These are phyloP conservation scores for Amblyraja radiata DNA, from an alignment of 2,797 vertebrate species.

Conservation along the genomic window DNA sequence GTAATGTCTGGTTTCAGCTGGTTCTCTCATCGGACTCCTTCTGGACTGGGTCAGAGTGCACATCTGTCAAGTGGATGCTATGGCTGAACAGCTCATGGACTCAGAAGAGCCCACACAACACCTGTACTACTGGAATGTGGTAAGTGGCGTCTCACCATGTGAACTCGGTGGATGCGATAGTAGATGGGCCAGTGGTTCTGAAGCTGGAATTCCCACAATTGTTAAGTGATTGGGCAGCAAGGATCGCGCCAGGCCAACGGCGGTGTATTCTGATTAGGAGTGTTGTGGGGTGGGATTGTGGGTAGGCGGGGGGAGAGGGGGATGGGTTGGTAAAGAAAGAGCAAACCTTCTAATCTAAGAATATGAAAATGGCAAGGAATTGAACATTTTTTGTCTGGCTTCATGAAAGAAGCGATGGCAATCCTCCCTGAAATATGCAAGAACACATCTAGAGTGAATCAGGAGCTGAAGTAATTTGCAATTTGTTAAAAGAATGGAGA, in stretches of 20 bases:
- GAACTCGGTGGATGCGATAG: background rate
- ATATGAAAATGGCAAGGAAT: no score
- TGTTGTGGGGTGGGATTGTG: no score
- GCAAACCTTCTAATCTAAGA: background rate
- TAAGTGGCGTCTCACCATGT: constrained; percentile 47
- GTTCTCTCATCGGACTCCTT: constrained; percentile 77
- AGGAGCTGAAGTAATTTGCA: no score
- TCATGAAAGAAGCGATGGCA: no score
- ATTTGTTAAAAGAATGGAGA: no score
- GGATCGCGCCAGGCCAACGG: background rate
- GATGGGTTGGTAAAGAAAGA: no score
- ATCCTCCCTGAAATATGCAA: no score
- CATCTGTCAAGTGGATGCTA: constrained; percentile 78
- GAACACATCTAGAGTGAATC: no score
- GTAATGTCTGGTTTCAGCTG: constrained; percentile 59
- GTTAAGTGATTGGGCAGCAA: background rate
- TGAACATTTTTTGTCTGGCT: no score
- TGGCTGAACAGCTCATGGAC: constrained; percentile 74
- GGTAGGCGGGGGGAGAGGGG: background rate
- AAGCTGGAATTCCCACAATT: background rate
- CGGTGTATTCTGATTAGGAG: background rate
- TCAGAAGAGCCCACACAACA: constrained; percentile 80
- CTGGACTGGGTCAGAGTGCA: constrained; percentile 91
- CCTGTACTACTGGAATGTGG: constrained; percentile 80
- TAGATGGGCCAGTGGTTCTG: background rate